A percentile compares a stretch with the other conserved stretches of the same genome.
phyloP scores from a whole-genome alignment of 2,888 invertebrate genomes.

The Acanthococcus lagerstroemiae region DNA sequence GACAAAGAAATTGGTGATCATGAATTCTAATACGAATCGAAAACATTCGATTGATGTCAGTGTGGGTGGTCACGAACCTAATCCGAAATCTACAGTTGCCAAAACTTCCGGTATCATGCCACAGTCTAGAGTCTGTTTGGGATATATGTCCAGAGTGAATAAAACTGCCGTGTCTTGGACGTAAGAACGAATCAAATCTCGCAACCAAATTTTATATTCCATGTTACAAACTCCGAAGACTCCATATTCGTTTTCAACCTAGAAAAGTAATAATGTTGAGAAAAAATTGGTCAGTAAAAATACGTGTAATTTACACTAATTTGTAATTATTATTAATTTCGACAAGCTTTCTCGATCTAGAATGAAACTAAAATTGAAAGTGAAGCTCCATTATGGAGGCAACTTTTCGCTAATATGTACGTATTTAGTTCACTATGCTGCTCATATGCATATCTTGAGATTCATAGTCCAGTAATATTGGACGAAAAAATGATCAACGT shows the following conservation, averaged over 20 bases:
- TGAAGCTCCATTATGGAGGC: too few species aligned
- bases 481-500: too few species aligned
- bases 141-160: slow-evolving; percentile 73
- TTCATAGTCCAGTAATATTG: too few species aligned
- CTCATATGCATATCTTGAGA: too few species aligned
- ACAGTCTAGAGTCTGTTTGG: slow-evolving; percentile 47
- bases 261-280: slow-evolving; percentile 20
- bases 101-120: slow-evolving; percentile 62
- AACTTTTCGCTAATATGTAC: too few species aligned
- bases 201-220: slow-evolving; percentile 56
- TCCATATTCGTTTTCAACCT: slow-evolving; percentile 90
- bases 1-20: slow-evolving; percentile 12
- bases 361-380: too few species aligned
- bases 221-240: slow-evolving; percentile 64
- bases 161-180: slow-evolving; percentile 60
- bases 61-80: slow-evolving; percentile 40
- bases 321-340: too few species aligned
- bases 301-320: slow-evolving; percentile 46
- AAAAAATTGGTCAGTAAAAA: too few species aligned
- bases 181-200: slow-evolving; percentile 50
- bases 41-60: background rate
- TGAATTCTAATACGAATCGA: background rate
- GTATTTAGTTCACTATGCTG: too few species aligned
- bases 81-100: slow-evolving; percentile 67
- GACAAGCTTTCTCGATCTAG: too few species aligned